A percentile compares a stretch with the other conserved stretches of the same genome.
These are phyloP conservation scores for Lasius fuliginosus DNA, from an alignment of 2,888 invertebrate species.

Conservation along the genomic window DNA sequence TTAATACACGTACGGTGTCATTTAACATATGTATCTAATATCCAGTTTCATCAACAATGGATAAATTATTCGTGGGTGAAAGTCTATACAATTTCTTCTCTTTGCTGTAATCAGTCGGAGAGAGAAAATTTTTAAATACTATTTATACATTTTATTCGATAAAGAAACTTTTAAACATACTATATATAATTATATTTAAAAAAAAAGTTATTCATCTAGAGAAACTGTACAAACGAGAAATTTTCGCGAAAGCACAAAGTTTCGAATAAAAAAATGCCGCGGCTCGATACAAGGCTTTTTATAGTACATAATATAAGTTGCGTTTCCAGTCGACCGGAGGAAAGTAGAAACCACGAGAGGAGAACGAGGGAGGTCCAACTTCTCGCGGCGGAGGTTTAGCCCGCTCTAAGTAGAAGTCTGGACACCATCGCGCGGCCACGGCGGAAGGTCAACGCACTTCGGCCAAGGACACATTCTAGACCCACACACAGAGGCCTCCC, in stretches of 20 bases:
- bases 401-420: conserved; percentile 78
- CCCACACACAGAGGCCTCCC: conserved; percentile 75
- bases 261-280: conserved; percentile 8
- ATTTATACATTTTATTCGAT: background rate
- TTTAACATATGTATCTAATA: conserved; percentile 17
- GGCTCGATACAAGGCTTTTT: background rate
- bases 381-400: conserved; percentile 76
- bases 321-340: conserved; percentile 19
- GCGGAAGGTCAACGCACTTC: conserved; percentile 85
- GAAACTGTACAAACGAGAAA: background rate
- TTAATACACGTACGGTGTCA: conserved; percentile 29
- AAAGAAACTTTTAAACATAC: background rate
- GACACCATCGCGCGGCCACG: conserved; percentile 77
- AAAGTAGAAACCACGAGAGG: conserved; percentile 40
- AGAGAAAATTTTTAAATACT: background rate
- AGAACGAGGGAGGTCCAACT: conserved; percentile 60
- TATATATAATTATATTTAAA: background rate
- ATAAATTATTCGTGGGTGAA: conserved; percentile 21
- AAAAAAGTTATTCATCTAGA: no score
- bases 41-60: background rate
- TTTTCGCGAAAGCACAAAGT: background rate
- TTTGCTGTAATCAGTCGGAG: background rate
- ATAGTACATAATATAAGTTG: conserved; percentile 7
- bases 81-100: no score
- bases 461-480: conserved; percentile 86